Conservation (phyloP, 1,140 invertebrate species). For the Temnothorax nylanderi region DNA sequence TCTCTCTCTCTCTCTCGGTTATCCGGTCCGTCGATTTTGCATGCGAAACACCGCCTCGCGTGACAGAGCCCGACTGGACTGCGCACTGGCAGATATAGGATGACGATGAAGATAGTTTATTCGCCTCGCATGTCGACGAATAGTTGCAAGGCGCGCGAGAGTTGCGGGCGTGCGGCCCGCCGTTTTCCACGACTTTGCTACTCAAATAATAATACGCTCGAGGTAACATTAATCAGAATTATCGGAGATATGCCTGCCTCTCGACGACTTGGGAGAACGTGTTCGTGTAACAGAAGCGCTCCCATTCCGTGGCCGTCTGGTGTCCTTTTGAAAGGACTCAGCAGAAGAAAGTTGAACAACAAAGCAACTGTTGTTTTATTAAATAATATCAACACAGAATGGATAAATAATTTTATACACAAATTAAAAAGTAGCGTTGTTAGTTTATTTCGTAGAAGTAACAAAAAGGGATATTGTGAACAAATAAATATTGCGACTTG, state of each 20-base stretch:
- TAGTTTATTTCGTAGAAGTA: background rate
- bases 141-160: constrained; percentile 10
- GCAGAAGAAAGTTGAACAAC: background rate
- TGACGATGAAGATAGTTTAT: constrained; percentile 64
- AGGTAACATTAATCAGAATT: constrained; percentile 48
- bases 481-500: background rate
- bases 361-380: background rate
- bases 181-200: constrained; percentile 14
- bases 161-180: background rate
- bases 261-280: background rate
- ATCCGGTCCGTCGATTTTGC: constrained; percentile 62
- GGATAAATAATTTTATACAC: background rate
- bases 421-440: background rate
- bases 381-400: background rate
- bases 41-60: constrained; percentile 61
- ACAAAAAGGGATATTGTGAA: background rate
- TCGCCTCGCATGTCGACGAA: constrained; percentile 38
- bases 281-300: constrained; percentile 7
- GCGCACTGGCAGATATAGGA: constrained; percentile 59
- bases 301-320: background rate
- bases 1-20: constrained; percentile 44
- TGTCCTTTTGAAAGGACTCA: background rate
- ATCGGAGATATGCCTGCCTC: background rate
- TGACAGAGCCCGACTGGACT: constrained; percentile 49
- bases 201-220: constrained; percentile 36